Evolutionary conservation across 2,888 invertebrate genomes (phyloP), one percentile per base, ranked within the genome.

Genomic region (Magallana nippona): DNA sequence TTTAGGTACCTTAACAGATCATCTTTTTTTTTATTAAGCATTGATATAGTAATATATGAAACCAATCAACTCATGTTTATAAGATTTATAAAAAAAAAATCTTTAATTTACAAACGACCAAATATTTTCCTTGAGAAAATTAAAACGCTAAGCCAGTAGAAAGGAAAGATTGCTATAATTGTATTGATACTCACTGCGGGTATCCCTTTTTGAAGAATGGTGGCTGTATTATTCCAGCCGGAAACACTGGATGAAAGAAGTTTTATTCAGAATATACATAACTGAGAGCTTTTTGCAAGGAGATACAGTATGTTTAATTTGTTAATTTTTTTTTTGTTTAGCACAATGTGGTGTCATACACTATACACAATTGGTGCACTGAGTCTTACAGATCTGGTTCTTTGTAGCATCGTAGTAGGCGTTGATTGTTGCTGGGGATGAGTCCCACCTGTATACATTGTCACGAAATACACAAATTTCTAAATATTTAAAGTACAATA

Each of bases 391-490:
- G 85, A 98, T 98, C 93, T 98, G 97, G 93, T 98, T 98, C 93
- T 97, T 97, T 92, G 97, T 97, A 0, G 98, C 97, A 94, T 97
- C 97, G 94, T 98, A 98, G 95, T 98, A 98, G 1, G 98, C 98
- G 94, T 98, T 98, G 11, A 98, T 98, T 10, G 97, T 90, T 1
- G 93, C 93, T 27, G 94, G 93, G 3, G 91, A 86, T n/a, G 91
- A 91, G 1, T 91, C 89, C 93, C 93, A 94, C 78, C 94, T 94
- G 32, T 32, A 32, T 3, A 2, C 32, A 32, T 32, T 32, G 86
- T 5, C 32, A 32, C 32, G 5, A 32, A 32, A 32, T 32, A 32
- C 32, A 32, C 32, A 1, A 32, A 32, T 2, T 32, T 32, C 32
- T 32, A 32, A 2, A 32, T 32, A 32, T 32, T 32, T 32, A 32